Evolutionary conservation across 2,113 vertebrate species (phyloP).

Genomic region (Myodes glareolus): DNA sequence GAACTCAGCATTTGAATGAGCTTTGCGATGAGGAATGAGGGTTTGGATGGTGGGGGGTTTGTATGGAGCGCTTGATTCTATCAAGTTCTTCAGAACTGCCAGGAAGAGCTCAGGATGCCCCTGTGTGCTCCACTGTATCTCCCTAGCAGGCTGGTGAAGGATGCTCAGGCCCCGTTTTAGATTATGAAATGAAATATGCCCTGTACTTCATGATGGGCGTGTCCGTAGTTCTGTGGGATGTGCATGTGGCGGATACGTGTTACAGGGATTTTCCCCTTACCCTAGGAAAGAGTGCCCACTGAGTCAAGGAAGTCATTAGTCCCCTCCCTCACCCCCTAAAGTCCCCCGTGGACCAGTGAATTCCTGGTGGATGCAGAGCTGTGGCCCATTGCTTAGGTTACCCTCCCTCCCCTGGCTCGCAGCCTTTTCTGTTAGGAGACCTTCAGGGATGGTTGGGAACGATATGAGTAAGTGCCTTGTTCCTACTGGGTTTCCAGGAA

Average conservation of each 20-base stretch:
- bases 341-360: not conserved
- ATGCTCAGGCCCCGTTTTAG: not conserved
- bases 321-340: not conserved
- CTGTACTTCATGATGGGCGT: accelerated
- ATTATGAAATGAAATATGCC: not conserved
- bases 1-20: not conserved
- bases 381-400: not conserved
- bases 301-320: not conserved
- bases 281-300: not conserved
- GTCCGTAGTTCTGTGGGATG: accelerated
- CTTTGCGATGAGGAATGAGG: not conserved
- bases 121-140: not conserved
- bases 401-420: not conserved
- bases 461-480: not conserved
- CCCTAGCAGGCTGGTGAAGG: not conserved
- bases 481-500: not conserved
- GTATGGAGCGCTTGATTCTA: not conserved
- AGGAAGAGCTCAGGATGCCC: accelerated
- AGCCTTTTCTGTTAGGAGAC: not conserved
- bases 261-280: not conserved
- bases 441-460: not conserved
- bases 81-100: not conserved
- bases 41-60: not conserved
- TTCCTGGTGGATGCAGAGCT: not conserved
- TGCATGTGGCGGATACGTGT: not conserved